Evolutionary conservation across 2,888 invertebrate genomes (phyloP), one percentile per base, ranked within the genome.

Genomic region (Drosophila mulleri): DNA sequence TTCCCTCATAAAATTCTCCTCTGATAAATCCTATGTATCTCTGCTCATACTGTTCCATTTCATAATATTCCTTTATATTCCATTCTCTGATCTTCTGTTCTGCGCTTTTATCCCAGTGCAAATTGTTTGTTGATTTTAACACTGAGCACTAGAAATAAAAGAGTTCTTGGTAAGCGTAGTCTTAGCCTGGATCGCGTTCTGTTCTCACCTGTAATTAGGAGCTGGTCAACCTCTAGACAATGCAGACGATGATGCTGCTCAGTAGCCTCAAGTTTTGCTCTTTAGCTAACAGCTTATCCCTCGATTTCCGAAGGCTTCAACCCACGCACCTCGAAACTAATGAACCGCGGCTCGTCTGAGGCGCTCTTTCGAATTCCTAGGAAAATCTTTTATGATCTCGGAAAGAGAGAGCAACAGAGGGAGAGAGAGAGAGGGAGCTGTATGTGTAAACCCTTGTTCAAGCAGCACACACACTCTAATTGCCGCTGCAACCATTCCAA

Each of bases 331-430:
- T 37, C 45, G 59, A 42, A 72, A 83, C 86, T 88, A 83, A 83
- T 83, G 82, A 82, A 68, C 67, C 66, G 60, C 59, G 64, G 64
- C 41, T 11, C 11, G 47, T 58, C 23, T 52, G 71, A 61, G 71
- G 53, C 26, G 6, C 26, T 26, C 35, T 12, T 68, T 54, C 35
- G 68, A 72, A 72, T 84, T 84, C 89, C 74, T 45, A 70, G 69
- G 72, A 89, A 87, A 72, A 76, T 77, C 82, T 76, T 85, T 87
- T 84, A 83, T 81, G 87, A 84, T 74, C 78, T 66, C 72, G 7
- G 29, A 11, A 12, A 32, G 14, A 12, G 18, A 29, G n/a, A n/a
- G 26, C 1, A 26, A 26, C 26, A 26, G 26, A 26, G 26, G 5
- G 41, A 6, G 8, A 41, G 7, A n/a, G 7, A n/a, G n/a, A n/a